Conservation (phyloP, 2,797 vertebrate species). For the Micrastur ruficollis region DNA sequence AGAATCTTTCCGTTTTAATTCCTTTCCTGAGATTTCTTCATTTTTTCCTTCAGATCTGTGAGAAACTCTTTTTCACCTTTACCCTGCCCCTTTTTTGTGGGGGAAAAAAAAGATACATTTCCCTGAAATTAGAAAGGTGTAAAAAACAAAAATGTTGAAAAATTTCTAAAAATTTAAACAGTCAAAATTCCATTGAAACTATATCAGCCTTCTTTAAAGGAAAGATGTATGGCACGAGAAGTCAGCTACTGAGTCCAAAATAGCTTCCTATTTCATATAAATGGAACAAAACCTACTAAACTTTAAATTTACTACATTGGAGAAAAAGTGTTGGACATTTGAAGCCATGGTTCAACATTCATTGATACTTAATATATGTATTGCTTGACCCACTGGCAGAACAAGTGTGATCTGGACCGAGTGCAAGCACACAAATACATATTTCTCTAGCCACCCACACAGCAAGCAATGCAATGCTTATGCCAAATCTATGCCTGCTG, state of each 20-base stretch:
- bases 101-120: neutral
- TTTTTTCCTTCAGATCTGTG: neutral
- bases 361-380: neutral
- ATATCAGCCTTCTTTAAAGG: neutral
- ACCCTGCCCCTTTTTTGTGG: neutral
- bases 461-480: neutral
- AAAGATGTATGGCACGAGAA: neutral
- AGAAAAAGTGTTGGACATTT: neutral
- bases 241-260: neutral
- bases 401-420: slow-evolving; percentile 4
- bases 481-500: neutral
- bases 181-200: neutral
- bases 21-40: neutral
- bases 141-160: neutral
- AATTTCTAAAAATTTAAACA: neutral
- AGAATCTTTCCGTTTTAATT: neutral
- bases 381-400: neutral
- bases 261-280: neutral
- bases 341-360: neutral
- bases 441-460: slow-evolving; percentile 11
- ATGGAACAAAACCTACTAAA: neutral
- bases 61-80: neutral
- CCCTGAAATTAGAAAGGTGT: neutral
- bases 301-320: neutral
- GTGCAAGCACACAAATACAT: neutral